Conservation (phyloP, 2,888 invertebrate species). For the Cephus pulcher region DNA sequence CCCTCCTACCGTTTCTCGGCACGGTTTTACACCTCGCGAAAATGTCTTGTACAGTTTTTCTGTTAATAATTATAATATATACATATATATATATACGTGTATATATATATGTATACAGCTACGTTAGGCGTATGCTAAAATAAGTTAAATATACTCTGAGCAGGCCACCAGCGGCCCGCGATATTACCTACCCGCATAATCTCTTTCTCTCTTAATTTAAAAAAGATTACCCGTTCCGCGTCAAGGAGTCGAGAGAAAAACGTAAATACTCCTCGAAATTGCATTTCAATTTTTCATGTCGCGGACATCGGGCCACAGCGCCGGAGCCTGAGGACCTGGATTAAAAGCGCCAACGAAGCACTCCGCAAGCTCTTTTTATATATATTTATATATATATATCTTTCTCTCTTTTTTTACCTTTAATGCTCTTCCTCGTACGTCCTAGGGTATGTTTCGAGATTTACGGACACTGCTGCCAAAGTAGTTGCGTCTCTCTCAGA, state of each 20-base stretch:
- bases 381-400: background rate
- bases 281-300: background rate
- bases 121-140: conserved; percentile 58
- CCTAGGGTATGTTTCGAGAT: background rate
- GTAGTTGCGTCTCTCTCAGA: background rate
- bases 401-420: background rate
- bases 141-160: conserved; percentile 49
- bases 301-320: background rate
- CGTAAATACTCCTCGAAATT: background rate
- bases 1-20: background rate
- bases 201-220: conserved; percentile 15
- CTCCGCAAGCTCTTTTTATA: background rate
- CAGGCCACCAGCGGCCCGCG: conserved; percentile 44
- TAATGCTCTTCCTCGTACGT: too few species aligned
- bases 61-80: background rate
- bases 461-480: background rate
- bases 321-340: background rate
- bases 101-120: conserved; percentile 22
- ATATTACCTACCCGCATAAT: conserved; percentile 32
- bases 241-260: background rate
- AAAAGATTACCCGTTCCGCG: background rate
- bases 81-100: too few species aligned
- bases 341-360: background rate
- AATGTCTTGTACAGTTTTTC: background rate
- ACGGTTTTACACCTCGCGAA: background rate